Conservation (phyloP, 2,888 invertebrate species). For the Bellardia pandia region DNA sequence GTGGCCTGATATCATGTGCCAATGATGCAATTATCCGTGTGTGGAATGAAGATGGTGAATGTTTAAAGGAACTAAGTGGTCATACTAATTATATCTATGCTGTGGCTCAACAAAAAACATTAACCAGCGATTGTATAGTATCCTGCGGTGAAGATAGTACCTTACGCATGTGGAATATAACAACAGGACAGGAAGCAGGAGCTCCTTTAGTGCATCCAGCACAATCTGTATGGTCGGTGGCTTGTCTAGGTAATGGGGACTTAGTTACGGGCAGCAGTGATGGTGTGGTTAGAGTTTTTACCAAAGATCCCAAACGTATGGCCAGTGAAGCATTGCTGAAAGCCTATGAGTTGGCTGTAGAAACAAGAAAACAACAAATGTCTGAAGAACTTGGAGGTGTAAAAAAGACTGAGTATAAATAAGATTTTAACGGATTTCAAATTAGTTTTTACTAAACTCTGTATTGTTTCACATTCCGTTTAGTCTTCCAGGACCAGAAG, state of each 20-base stretch:
- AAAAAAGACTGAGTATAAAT: slow-evolving; percentile 90
- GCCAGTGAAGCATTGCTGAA: slow-evolving; percentile 88
- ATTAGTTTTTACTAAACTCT: background rate
- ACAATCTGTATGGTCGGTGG: slow-evolving; percentile 95
- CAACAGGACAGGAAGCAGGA: slow-evolving; percentile 79
- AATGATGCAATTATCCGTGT: slow-evolving; percentile 95
- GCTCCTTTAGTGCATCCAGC: slow-evolving; percentile 87
- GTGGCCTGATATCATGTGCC: slow-evolving; percentile 93
- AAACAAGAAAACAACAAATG: slow-evolving; percentile 86
- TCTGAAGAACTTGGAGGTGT: slow-evolving; percentile 92
- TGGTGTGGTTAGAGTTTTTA: slow-evolving; percentile 94
- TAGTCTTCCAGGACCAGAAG: slow-evolving; percentile 92
- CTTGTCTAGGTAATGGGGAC: slow-evolving; percentile 93
- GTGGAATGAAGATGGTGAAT: slow-evolving; percentile 93
- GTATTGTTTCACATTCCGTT: background rate
- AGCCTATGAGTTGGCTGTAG: slow-evolving; percentile 90
- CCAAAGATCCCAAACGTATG: slow-evolving; percentile 88
- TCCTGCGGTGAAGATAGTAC: slow-evolving; percentile 96
- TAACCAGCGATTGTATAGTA: slow-evolving; percentile 88
- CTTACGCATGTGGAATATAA: slow-evolving; percentile 90
- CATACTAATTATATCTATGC: slow-evolving; percentile 95
- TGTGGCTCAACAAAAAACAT: slow-evolving; percentile 86
- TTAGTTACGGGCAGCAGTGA: slow-evolving; percentile 95
- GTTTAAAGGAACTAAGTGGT: slow-evolving; percentile 90
- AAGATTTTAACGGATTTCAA: background rate